Evolutionary conservation across 2,888 invertebrate species (phyloP).

Genomic region (Entomobrya multifasciata): DNA sequence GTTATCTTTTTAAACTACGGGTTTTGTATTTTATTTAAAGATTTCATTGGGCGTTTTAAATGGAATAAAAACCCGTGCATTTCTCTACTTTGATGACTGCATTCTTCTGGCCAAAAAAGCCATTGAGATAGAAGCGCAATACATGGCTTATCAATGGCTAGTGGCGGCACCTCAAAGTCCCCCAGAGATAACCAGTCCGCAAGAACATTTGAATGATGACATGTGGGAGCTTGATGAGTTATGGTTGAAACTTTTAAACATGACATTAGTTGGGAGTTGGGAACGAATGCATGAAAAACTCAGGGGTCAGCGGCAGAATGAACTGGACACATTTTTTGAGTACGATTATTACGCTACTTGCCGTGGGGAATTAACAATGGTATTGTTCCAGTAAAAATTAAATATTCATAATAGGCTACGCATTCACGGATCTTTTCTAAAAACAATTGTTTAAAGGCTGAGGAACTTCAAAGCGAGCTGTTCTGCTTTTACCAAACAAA

Average conservation of each 20-base stretch:
- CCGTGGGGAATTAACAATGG: not conserved
- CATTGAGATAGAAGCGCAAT: not conserved
- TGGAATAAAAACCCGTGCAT: not conserved
- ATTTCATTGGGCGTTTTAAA: not conserved
- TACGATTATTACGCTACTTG: not conserved
- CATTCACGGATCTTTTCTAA: too few species aligned
- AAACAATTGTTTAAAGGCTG: too few species aligned
- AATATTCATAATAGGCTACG: too few species aligned
- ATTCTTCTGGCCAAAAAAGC: not conserved
- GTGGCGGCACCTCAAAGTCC: not conserved
- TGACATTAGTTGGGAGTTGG: not conserved
- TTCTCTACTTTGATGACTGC: slow-evolving; percentile 11
- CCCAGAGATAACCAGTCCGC: not conserved
- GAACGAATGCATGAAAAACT: not conserved
- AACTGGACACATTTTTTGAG: too few species aligned
- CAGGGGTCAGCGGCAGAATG: not conserved
- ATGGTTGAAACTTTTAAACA: not conserved
- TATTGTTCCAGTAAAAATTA: too few species aligned
- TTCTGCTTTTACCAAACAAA: not conserved
- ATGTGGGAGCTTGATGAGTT: not conserved
- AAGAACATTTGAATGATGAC: not conserved
- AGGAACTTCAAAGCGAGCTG: not conserved
- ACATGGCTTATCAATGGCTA: slow-evolving; percentile 31
- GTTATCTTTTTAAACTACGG: too few species aligned
- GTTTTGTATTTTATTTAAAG: too few species aligned